phyloP scores from a whole-genome alignment of 1,140 invertebrate species.

The Chymomyza costata region DNA sequence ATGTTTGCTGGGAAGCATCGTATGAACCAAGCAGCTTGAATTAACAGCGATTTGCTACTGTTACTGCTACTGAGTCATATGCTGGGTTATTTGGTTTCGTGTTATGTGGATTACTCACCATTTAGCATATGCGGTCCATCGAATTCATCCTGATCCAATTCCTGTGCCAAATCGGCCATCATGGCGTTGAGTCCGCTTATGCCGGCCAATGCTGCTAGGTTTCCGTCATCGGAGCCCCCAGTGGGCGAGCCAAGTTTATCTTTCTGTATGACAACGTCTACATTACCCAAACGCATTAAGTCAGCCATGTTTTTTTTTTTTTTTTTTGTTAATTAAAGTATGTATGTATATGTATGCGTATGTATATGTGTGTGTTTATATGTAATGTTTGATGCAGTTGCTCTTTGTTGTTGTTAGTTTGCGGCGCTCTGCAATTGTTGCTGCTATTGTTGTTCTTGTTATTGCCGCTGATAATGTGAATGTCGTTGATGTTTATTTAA shows the following conservation, averaged over 20 bases:
- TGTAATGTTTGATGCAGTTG: too few species aligned
- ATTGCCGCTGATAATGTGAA: too few species aligned
- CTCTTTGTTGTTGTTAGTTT: too few species aligned
- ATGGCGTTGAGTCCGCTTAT: conserved; percentile 77
- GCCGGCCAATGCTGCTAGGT: conserved; percentile 79
- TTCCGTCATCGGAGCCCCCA: conserved; percentile 88
- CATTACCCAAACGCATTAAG: conserved; percentile 80
- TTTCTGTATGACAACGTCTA: conserved; percentile 79
- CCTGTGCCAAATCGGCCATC: conserved; percentile 81
- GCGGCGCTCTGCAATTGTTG: too few species aligned
- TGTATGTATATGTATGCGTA: conserved; percentile 12
- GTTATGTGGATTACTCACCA: conserved; percentile 73
- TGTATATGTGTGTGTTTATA: conserved; percentile 29
- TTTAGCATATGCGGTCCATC: conserved; percentile 82
- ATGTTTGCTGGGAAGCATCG: too few species aligned
- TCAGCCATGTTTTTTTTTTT: too few species aligned
- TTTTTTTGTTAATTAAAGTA: too few species aligned
- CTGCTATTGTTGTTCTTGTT: too few species aligned
- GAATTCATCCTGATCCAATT: conserved; percentile 87
- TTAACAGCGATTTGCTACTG: too few species aligned
- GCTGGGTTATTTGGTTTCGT: not conserved
- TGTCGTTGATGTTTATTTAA: too few species aligned
- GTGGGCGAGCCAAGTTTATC: conserved; percentile 88
- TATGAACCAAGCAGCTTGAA: too few species aligned
- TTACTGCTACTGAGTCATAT: too few species aligned